These are phyloP conservation scores for Pagetopsis macropterus DNA, from an alignment of 2,797 vertebrate genomes.

Conservation along the genomic window DNA sequence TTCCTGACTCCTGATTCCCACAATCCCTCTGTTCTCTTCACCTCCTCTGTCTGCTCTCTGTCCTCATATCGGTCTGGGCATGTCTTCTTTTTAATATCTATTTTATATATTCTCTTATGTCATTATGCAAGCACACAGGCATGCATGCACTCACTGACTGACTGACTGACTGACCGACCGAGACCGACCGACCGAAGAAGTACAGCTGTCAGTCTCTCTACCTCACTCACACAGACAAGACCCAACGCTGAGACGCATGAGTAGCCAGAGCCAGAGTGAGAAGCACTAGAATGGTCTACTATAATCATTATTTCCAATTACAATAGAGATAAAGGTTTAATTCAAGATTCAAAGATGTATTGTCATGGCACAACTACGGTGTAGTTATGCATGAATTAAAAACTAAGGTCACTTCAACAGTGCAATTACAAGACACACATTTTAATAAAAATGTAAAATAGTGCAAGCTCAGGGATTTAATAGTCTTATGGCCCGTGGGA, in stretches of 20 bases:
- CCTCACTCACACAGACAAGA: no score
- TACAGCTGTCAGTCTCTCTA: no score
- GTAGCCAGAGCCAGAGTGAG: no score
- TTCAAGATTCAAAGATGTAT: slow-evolving; percentile 5
- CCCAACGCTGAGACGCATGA: no score
- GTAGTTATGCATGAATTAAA: no score
- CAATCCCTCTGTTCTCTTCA: slow-evolving; percentile 58
- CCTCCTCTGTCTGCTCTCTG: slow-evolving; percentile 62
- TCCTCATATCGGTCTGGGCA: slow-evolving; percentile 56
- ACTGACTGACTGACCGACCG: no score
- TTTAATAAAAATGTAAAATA: no score
- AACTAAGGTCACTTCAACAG: no score
- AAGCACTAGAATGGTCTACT: slow-evolving; percentile 23
- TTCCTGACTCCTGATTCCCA: slow-evolving; percentile 62
- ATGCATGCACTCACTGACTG: slow-evolving; percentile 1
- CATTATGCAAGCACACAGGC: slow-evolving; percentile 49
- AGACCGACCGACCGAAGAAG: no score
- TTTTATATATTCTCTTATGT: slow-evolving; percentile 60
- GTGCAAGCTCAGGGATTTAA: no score
- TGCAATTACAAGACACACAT: no score
- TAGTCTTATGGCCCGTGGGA: no score
- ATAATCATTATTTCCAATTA: slow-evolving; percentile 34
- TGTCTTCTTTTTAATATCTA: slow-evolving; percentile 59
- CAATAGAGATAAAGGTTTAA: slow-evolving; percentile 55
- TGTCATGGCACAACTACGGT: neutral